These are phyloP conservation scores for Synergus gifuensis DNA, from an alignment of 2,888 invertebrate species.

Conservation along the genomic window DNA sequence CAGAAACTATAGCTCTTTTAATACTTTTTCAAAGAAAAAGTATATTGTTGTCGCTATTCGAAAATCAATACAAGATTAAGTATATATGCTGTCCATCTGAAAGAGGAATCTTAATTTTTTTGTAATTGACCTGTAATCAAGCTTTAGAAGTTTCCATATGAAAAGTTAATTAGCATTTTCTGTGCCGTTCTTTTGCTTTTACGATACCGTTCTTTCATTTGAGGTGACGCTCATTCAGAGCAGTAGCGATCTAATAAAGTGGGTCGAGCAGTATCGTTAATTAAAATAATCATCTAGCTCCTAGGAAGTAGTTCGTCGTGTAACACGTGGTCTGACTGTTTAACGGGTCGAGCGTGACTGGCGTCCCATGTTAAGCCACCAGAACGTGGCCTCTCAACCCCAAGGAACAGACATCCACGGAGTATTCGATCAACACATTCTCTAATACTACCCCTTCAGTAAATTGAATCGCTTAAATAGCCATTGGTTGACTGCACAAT, in stretches of 20 bases:
- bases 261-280: slow-evolving; percentile 47
- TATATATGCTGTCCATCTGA: background rate
- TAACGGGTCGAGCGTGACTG: slow-evolving; percentile 49
- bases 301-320: slow-evolving; percentile 46
- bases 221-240: background rate
- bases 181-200: background rate
- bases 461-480: slow-evolving; percentile 3
- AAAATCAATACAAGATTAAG: too few relatives aligned
- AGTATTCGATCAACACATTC: slow-evolving; percentile 27
- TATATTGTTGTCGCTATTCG: too few relatives aligned
- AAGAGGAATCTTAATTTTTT: background rate
- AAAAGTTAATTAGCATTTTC: slow-evolving; percentile 35
- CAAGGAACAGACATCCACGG: background rate
- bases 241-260: slow-evolving; percentile 22
- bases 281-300: slow-evolving; percentile 46
- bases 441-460: background rate
- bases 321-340: slow-evolving; percentile 49
- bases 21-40: too few relatives aligned
- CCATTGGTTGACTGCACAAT: background rate
- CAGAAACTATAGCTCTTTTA: too few relatives aligned
- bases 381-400: slow-evolving; percentile 41
- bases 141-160: background rate
- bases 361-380: slow-evolving; percentile 43
- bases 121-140: background rate
- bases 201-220: slow-evolving; percentile 20